Conservation (phyloP, 2,888 invertebrate genomes). For the Gastrophysa polygoni region DNA sequence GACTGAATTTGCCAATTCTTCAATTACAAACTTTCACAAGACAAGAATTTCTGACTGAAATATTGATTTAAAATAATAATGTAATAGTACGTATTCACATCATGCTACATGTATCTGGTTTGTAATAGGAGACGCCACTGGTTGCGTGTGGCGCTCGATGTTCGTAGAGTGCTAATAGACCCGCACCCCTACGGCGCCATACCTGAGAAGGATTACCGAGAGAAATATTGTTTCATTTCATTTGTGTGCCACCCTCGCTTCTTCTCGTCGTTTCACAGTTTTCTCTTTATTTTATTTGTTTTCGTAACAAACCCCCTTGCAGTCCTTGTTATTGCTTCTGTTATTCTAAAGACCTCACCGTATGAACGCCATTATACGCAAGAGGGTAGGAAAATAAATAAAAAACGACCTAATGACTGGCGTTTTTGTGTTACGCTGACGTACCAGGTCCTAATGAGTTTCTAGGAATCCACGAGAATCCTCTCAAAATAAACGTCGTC, state of each 20-base stretch:
- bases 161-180: conserved; percentile 48
- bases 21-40: too few species aligned
- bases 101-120: neutral
- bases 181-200: conserved; percentile 39
- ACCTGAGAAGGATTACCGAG: conserved; percentile 43
- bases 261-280: conserved; percentile 24
- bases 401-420: conserved; percentile 14
- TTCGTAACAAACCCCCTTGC: conserved; percentile 34
- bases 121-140: conserved; percentile 15
- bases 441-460: conserved; percentile 11
- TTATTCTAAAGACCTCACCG: conserved; percentile 27
- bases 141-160: conserved; percentile 40
- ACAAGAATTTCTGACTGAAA: too few species aligned
- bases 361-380: conserved; percentile 26
- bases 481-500: neutral
- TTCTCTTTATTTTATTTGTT: conserved; percentile 36
- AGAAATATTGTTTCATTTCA: conserved; percentile 48
- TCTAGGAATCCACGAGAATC: conserved; percentile 9
- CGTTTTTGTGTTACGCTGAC: neutral
- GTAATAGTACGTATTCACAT: too few species aligned
- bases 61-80: too few species aligned
- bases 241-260: conserved; percentile 39
- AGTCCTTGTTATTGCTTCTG: conserved; percentile 34
- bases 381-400: conserved; percentile 19
- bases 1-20: too few species aligned